Conservation (phyloP, 2,113 vertebrate genomes). For the Corynorhinus townsendii region DNA sequence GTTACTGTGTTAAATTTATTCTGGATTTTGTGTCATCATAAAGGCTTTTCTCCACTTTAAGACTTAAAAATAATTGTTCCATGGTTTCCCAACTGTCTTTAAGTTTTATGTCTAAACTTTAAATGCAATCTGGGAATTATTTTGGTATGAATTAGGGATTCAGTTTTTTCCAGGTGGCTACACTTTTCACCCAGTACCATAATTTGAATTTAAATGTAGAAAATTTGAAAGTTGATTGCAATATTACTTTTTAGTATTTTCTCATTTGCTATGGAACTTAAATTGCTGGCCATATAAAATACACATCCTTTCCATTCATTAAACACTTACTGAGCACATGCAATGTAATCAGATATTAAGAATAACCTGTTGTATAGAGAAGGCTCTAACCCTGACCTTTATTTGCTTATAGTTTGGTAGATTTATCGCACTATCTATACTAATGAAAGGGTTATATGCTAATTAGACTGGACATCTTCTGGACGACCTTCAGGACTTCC, state of each 20-base stretch:
- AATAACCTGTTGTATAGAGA: background rate
- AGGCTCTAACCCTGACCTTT: background rate
- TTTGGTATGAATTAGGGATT: background rate
- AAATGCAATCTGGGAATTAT: background rate
- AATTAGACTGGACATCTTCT: too few relatives aligned
- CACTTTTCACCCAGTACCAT: background rate
- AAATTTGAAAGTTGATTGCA: background rate
- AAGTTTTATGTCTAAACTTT: constrained; percentile 10
- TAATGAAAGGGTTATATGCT: too few relatives aligned
- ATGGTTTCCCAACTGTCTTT: background rate
- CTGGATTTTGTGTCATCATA: constrained; percentile 14
- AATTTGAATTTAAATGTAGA: constrained; percentile 22
- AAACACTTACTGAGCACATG: background rate
- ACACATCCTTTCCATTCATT: background rate
- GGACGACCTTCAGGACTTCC: too few relatives aligned
- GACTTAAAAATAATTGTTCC: constrained; percentile 26
- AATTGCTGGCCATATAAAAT: background rate
- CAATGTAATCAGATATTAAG: background rate
- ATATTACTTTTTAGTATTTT: constrained; percentile 11
- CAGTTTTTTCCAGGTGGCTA: background rate
- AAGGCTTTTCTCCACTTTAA: background rate
- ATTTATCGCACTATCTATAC: background rate
- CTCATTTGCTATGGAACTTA: background rate
- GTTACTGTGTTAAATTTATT: constrained; percentile 5
- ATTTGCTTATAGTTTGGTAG: background rate